phyloP scores from a whole-genome alignment of 2,113 vertebrate species.

The Chionis minor region DNA sequence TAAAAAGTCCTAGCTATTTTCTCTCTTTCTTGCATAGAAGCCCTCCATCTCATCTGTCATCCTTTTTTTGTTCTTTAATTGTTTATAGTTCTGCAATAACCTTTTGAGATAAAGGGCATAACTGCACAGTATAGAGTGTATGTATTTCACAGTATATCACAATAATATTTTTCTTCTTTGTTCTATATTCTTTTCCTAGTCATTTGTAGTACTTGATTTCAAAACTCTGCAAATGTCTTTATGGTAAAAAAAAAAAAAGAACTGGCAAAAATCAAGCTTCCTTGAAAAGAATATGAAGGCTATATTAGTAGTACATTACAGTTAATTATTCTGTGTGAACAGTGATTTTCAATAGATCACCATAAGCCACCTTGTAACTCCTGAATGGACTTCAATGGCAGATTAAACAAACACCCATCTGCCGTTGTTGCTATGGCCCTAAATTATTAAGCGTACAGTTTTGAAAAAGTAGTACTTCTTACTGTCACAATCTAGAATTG shows the following conservation, averaged over 20 bases:
- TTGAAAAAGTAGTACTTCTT: neutral
- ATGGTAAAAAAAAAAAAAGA: neutral
- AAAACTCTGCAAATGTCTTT: neutral
- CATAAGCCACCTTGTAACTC: neutral
- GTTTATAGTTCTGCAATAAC: neutral
- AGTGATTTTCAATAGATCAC: neutral
- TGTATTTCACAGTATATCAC: neutral
- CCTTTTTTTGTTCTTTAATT: neutral
- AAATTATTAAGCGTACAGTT: neutral
- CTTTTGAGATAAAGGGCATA: neutral
- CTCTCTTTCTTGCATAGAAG: neutral
- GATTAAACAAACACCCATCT: neutral
- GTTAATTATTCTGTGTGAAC: neutral
- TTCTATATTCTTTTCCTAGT: neutral
- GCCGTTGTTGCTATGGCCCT: neutral
- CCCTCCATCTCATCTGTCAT: neutral
- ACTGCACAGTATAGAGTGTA: neutral
- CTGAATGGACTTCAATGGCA: neutral
- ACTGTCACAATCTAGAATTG: neutral
- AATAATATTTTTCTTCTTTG: neutral
- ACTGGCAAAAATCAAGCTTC: neutral
- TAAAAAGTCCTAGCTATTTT: neutral
- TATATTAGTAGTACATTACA: neutral
- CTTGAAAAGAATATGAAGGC: neutral
- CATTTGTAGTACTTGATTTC: neutral